Percentiles rank a stretch among this genome's conserved stretches.
Conservation (phyloP, 2,113 vertebrate genomes). For the Sinocyclocheilus grahami region DNA sequence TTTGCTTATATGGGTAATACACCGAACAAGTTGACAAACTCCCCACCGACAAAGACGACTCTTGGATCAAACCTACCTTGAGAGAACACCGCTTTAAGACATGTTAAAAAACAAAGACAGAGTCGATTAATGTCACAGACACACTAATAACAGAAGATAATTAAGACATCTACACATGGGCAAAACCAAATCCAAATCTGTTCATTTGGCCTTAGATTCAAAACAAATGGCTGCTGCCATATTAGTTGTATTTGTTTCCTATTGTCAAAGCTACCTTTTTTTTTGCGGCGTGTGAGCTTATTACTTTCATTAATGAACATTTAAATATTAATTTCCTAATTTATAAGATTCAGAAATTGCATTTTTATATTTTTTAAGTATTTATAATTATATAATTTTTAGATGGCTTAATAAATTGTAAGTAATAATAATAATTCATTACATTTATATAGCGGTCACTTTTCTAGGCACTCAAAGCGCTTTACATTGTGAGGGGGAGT, state of each 20-base stretch:
- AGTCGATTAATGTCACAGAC: slow-evolving; percentile 58
- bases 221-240: not conserved
- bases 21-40: slow-evolving; percentile 55
- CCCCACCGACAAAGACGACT: slow-evolving; percentile 58
- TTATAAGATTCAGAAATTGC: not conserved
- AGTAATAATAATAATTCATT: no score
- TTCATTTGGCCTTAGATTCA: not conserved
- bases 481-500: no score
- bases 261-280: not conserved
- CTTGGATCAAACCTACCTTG: slow-evolving; percentile 68
- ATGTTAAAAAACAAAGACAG: slow-evolving; percentile 65
- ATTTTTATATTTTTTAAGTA: not conserved
- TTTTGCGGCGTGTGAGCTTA: not conserved
- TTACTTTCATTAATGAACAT: not conserved
- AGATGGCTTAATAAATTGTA: no score
- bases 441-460: no score
- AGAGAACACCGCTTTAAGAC: slow-evolving; percentile 75
- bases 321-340: not conserved
- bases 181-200: slow-evolving; percentile 17
- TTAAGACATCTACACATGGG: slow-evolving; percentile 27
- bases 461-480: no score
- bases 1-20: slow-evolving; percentile 52
- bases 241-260: not conserved
- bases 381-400: no score
- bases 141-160: slow-evolving; percentile 32